Evolutionary conservation across 2,797 vertebrate genomes (phyloP).

Genomic region (Sphenodon punctatus): DNA sequence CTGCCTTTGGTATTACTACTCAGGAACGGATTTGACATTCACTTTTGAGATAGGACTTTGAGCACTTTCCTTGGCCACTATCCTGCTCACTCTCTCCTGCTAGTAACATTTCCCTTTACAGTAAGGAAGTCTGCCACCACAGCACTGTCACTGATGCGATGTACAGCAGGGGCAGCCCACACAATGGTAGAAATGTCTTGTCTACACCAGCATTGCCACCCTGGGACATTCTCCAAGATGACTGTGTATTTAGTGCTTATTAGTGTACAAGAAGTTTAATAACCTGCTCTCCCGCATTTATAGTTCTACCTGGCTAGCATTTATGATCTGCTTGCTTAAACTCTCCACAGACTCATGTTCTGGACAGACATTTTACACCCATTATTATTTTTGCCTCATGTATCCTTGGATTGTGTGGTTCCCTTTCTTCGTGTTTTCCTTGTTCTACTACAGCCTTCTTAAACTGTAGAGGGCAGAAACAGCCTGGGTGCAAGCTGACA

Average conservation of each 20-base stretch:
- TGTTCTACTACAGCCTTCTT: too few relatives aligned
- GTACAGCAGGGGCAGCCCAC: neutral
- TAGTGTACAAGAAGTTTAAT: too few relatives aligned
- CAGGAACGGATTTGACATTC: too few relatives aligned
- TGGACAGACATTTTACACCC: too few relatives aligned
- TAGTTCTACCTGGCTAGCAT: too few relatives aligned
- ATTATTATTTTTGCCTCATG: too few relatives aligned
- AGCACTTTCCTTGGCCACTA: neutral
- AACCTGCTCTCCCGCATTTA: too few relatives aligned
- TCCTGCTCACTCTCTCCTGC: rapidly evolving
- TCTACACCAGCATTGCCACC: neutral
- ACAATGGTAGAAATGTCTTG: rapidly evolving
- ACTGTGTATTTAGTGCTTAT: rapidly evolving
- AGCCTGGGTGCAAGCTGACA: neutral
- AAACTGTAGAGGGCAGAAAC: neutral
- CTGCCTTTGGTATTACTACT: neutral
- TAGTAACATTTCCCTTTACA: neutral
- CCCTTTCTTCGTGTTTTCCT: neutral
- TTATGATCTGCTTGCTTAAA: too few relatives aligned
- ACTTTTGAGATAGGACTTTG: too few relatives aligned
- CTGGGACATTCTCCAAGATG: neutral
- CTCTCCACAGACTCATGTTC: too few relatives aligned
- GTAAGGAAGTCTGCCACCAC: rapidly evolving
- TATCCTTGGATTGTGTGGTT: neutral
- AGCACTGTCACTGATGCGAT: rapidly evolving